phyloP scores from a whole-genome alignment of 2,888 invertebrate genomes.

The Lepidonotus clava region DNA sequence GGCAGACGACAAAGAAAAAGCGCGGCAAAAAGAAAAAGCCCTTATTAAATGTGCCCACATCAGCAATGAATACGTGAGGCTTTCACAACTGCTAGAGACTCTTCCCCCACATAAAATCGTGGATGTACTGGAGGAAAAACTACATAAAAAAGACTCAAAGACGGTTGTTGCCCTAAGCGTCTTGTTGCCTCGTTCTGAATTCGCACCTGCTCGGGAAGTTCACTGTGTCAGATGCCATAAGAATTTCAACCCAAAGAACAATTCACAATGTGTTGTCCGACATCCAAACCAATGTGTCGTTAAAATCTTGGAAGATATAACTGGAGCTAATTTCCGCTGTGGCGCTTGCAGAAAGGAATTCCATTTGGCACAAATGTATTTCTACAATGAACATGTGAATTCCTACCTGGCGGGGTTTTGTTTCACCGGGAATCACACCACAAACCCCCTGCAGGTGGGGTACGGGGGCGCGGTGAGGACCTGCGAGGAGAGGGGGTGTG shows the following conservation, averaged over 20 bases:
- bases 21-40: background rate
- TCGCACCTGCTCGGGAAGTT: constrained; percentile 21
- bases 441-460: constrained; percentile 52
- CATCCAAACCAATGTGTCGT: constrained; percentile 54
- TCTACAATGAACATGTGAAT: constrained; percentile 57
- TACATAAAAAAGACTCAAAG: constrained; percentile 56
- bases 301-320: constrained; percentile 13
- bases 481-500: constrained; percentile 58
- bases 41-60: constrained; percentile 55
- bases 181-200: constrained; percentile 53
- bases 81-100: constrained; percentile 44
- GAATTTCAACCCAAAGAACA: constrained; percentile 55
- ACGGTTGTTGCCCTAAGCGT: constrained; percentile 56
- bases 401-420: constrained; percentile 56
- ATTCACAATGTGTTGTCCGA: constrained; percentile 51
- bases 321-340: constrained; percentile 55
- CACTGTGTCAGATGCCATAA: constrained; percentile 60
- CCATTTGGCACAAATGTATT: constrained; percentile 39
- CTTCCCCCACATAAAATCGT: constrained; percentile 42
- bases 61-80: constrained; percentile 57
- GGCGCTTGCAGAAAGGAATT: constrained; percentile 49
- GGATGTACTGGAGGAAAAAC: constrained; percentile 18
- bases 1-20: background rate
- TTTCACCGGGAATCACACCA: constrained; percentile 57
- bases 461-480: constrained; percentile 48